phyloP scores from a whole-genome alignment of 1,140 invertebrate genomes.

The Medauroidea extradentata region DNA sequence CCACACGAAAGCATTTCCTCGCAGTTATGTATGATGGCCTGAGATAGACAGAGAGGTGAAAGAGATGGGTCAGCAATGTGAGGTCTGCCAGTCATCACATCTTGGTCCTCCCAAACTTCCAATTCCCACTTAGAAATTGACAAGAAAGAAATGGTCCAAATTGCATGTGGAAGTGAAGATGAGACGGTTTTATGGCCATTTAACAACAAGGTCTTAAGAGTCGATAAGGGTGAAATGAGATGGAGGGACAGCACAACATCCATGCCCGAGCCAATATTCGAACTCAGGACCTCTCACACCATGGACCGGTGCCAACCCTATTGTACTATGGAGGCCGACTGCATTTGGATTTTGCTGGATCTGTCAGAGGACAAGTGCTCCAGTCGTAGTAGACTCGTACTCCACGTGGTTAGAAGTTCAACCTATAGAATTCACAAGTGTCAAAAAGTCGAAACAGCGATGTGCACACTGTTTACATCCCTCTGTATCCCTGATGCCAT shows the following conservation, averaged over 20 bases:
- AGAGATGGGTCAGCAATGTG: background rate
- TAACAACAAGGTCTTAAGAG: too few species aligned
- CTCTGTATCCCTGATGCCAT: background rate
- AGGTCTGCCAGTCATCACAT: background rate
- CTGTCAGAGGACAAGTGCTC: conserved; percentile 37
- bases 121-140: conserved; percentile 33
- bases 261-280: too few species aligned
- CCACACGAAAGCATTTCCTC: too few species aligned
- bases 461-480: background rate
- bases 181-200: too few species aligned
- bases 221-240: too few species aligned
- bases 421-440: background rate
- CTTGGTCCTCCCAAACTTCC: conserved; percentile 21
- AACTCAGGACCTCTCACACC: too few species aligned
- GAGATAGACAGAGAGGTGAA: background rate
- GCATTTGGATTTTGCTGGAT: conserved; percentile 50
- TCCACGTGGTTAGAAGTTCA: conserved; percentile 43
- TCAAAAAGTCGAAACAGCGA: background rate
- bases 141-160: conserved; percentile 41
- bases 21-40: too few species aligned
- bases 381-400: conserved; percentile 41
- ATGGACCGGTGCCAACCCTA: too few species aligned
- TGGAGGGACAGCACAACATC: too few species aligned
- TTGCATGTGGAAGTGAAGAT: too few species aligned
- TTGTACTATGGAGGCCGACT: too few species aligned